Percentiles rank a stretch among this genome's conserved stretches.
Conservation (phyloP, 2,888 invertebrate genomes). For the Sesia apiformis region DNA sequence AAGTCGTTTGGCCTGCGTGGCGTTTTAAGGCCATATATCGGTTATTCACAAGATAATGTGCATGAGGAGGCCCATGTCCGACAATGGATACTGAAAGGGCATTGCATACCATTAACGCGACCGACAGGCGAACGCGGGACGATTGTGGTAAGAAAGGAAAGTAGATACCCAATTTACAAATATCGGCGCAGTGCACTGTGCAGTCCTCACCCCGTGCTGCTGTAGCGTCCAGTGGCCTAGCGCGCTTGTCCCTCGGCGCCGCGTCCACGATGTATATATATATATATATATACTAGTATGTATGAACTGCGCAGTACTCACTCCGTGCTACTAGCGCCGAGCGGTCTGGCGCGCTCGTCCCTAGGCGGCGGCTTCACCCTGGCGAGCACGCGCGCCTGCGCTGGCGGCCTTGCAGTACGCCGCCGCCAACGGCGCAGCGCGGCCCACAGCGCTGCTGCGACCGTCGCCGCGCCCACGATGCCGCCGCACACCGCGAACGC, state of each 20-base stretch:
- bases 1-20: too few species aligned
- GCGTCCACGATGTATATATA: background rate
- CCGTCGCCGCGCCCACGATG: slow-evolving; percentile 31
- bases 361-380: slow-evolving; percentile 13
- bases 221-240: background rate
- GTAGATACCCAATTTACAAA: background rate
- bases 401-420: slow-evolving; percentile 9
- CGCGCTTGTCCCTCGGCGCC: background rate
- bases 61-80: too few species aligned
- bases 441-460: slow-evolving; percentile 28
- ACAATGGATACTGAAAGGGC: too few species aligned
- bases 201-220: background rate
- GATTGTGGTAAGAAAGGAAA: too few species aligned
- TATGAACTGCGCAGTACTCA: slow-evolving; percentile 23
- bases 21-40: too few species aligned
- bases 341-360: slow-evolving; percentile 14
- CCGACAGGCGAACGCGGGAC: too few species aligned
- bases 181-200: background rate
- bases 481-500: slow-evolving; percentile 38
- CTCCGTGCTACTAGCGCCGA: slow-evolving; percentile 34
- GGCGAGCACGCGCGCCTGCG: slow-evolving; percentile 13
- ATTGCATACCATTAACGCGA: too few species aligned
- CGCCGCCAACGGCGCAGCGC: slow-evolving; percentile 30
- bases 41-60: too few species aligned
- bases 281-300: too few species aligned